Evolutionary conservation across 2,113 vertebrate genomes (phyloP).

Genomic region (Ailuropoda melanoleuca): DNA sequence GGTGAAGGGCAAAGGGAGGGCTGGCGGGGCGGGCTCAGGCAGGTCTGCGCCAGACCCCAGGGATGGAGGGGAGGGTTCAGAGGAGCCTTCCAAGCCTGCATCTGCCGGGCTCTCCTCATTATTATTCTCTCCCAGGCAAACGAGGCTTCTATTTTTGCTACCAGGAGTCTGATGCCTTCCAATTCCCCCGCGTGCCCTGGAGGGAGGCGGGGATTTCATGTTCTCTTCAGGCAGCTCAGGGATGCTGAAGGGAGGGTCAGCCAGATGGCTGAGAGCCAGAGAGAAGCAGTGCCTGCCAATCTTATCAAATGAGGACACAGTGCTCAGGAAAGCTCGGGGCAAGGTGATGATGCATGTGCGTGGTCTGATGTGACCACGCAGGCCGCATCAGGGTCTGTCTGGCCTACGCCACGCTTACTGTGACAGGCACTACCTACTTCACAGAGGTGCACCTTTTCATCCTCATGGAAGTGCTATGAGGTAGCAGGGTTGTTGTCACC

Average conservation of each 20-base stretch:
- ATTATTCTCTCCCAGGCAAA: slow-evolving; percentile 11
- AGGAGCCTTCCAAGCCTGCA: background rate
- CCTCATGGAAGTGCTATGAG: background rate
- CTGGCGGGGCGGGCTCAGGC: background rate
- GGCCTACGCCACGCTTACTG: rapidly evolving
- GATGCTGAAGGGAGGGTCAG: background rate
- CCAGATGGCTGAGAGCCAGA: background rate
- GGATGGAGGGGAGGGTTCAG: rapidly evolving
- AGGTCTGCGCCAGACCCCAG: rapidly evolving
- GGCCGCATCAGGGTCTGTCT: background rate
- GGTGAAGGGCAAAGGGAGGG: background rate
- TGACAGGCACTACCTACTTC: background rate
- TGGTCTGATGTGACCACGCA: rapidly evolving
- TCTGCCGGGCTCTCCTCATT: background rate
- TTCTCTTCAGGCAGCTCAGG: slow-evolving; percentile 13
- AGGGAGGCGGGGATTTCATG: background rate
- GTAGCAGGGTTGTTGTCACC: rapidly evolving
- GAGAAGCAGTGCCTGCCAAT: background rate
- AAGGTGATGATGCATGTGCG: rapidly evolving
- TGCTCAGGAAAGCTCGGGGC: background rate
- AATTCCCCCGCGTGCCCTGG: background rate
- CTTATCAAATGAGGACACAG: background rate
- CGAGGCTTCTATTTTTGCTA: slow-evolving; percentile 47
- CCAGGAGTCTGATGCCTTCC: background rate
- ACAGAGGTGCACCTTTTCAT: background rate